Evolutionary conservation across 1,140 invertebrate genomes (phyloP), one percentile per base, ranked within the genome.

Genomic region (Whitmania pigra): DNA sequence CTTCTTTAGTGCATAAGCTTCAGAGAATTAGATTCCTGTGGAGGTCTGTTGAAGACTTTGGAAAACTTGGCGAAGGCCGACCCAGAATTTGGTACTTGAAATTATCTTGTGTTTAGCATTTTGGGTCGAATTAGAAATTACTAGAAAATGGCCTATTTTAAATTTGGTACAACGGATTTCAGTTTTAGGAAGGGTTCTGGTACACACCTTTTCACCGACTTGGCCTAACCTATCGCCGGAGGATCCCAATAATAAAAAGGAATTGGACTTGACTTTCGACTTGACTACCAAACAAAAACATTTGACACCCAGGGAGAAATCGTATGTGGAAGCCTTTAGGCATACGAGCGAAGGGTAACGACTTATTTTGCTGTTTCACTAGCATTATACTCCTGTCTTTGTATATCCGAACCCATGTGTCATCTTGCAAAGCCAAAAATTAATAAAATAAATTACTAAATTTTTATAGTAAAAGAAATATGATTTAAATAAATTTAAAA

Each of bases 171-270:
- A 25, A 63, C 11, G 4, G 9, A 13, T 71, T 77, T 60, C 72
- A 85, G 85, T 86, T 15, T 83, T 86, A 81, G 85, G 83, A 43
- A 79, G 82, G 69, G 80, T 81, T 53, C 75, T 86, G 36, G 76
- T 78, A 36, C 78, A 84, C 73, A 84, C 83, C 13, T 73, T 85
- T 0, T 79, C 84, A 53, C 73, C 84, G 13, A 76, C 86, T 17
- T 83, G 83, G 2, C 83, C 84, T 43, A 80, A 80, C 18, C 71
- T 79, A 74, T 20, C 75, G 77, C 5, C 55, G 71, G 27, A 57
- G 79, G n/a, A 80, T 84, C 72, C 9, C 31, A 7, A 70, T 76
- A 5, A 81, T 83, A 73, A 70, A 76, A 71, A 74, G 40, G 76
- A 79, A 25, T 76, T 86, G 15, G 75, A 63, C 15, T 31, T 63